phyloP scores from a whole-genome alignment of 2,797 vertebrate species.

The Passerculus sandwichensis region DNA sequence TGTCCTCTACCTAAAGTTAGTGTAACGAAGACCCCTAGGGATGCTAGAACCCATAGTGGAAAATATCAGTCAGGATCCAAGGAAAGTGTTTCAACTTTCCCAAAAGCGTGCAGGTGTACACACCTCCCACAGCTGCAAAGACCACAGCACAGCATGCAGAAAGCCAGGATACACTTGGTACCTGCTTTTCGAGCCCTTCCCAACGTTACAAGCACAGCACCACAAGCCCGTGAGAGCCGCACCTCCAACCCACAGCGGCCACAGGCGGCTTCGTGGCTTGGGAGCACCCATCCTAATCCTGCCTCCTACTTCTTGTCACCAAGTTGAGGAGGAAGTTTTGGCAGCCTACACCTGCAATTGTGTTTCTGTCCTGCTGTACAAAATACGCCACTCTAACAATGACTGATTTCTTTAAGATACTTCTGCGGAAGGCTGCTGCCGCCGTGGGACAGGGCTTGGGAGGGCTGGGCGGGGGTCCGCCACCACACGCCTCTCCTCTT shows the following conservation, averaged over 20 bases:
- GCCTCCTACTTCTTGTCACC: background rate
- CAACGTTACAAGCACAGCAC: background rate
- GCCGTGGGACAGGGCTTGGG: background rate
- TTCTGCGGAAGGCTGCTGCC: background rate
- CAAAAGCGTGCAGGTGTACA: accelerated
- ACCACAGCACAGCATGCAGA: background rate
- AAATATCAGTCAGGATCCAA: background rate
- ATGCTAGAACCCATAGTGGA: background rate
- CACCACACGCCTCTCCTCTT: background rate
- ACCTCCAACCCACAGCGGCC: background rate
- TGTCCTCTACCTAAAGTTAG: background rate
- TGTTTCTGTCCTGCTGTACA: background rate
- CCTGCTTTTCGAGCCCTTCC: background rate
- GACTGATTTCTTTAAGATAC: background rate
- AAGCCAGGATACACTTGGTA: background rate
- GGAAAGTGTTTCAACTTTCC: background rate
- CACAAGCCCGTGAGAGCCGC: background rate
- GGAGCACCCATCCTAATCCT: background rate
- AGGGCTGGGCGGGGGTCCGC: background rate
- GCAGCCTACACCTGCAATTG: background rate
- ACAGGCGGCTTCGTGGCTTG: accelerated
- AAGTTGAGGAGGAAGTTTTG: background rate
- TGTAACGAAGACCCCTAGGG: background rate
- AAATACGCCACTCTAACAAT: background rate
- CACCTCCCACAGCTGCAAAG: background rate